phyloP scores from a whole-genome alignment of 2,113 vertebrate genomes.

The Grammomys surdaster region DNA sequence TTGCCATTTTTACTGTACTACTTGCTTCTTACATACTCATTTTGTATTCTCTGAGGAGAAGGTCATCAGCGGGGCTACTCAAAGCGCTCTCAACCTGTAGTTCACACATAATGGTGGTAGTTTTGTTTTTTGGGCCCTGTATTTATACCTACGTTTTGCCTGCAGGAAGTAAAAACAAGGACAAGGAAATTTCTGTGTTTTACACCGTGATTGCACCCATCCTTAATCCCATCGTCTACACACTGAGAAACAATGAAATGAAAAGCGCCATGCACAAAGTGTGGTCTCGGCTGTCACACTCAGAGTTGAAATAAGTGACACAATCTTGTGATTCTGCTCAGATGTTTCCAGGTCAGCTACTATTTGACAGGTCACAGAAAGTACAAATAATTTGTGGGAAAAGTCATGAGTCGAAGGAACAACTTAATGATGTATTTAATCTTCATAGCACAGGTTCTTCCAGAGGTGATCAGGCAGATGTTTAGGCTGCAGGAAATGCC shows the following conservation, averaged over 20 bases:
- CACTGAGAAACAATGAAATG: conserved; percentile 69
- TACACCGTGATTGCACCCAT: conserved; percentile 69
- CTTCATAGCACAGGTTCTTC: too few relatives aligned
- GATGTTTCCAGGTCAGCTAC: rapidly evolving
- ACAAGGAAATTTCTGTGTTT: conserved; percentile 73
- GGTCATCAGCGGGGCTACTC: background rate
- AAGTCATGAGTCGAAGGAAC: background rate
- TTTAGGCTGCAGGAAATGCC: background rate
- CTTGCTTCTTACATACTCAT: conserved; percentile 60
- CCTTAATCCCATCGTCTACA: conserved; percentile 74
- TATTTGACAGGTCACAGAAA: background rate
- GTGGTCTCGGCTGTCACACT: background rate
- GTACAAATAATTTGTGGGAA: background rate
- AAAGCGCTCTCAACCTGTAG: conserved; percentile 71
- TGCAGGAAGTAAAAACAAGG: conserved; percentile 12
- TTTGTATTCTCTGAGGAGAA: conserved; percentile 23
- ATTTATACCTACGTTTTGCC: conserved; percentile 50
- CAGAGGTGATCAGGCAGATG: too few relatives aligned
- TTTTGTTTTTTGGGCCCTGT: conserved; percentile 64
- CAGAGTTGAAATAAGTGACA: background rate
- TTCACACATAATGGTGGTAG: conserved; percentile 53
- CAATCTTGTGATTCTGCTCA: rapidly evolving
- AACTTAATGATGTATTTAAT: rapidly evolving
- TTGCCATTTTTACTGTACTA: conserved; percentile 24
- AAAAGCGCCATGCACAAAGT: conserved; percentile 8